Evolutionary conservation across 35 echinoderm and acorn worm genomes (phyloP), one percentile per base, ranked within the genome.

Genomic region (Amphiura filiformis): DNA sequence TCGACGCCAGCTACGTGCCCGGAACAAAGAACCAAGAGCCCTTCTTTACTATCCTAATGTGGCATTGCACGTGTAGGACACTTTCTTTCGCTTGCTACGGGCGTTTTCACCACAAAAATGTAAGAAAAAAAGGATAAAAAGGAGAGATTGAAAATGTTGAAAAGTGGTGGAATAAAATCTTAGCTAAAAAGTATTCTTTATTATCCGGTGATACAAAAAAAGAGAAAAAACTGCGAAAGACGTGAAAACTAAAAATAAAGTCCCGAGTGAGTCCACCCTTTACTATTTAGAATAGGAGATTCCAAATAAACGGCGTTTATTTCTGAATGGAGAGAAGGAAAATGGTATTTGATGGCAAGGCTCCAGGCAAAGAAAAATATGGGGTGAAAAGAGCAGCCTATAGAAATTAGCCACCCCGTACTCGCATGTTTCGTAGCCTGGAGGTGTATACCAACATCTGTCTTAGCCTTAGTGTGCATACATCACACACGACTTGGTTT

Each of bases 51-150:
- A 70, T 30, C 15, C 17, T 70, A 70, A 70, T 70, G 61, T 70
- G 61, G 7, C 26, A 15, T 30, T 4, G 61, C 61, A 70, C 61
- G 61, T 70, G 61, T 70, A 26, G 9, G 61, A 70, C 61, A 70
- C 15, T 70, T 70, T 70, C 61, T 70, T 70, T 70, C 15, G 61
- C 61, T n/a, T 70, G 61, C 61, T 70, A 70, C 61, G 61, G 61
- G 61, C 61, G 61, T 70, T 70, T 70, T 70, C 61, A 70, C 61
- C 61, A 70, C 61, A 70, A 70, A 70, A 70, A 70, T 70, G 61
- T 70, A 13, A 52, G 61, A 70, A 70, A 70, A 47, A 70, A 3
- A 70, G 61, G 61, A 70, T 70, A 70, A 70, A 70, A 70, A 70
- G 26, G 28, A 23, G 61, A n/a, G 28, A 70, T 26, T 70, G 28